A percentile compares a stretch with the other conserved stretches of the same genome.
phyloP scores from a whole-genome alignment of 2,113 vertebrate genomes.

The Zeus faber region DNA sequence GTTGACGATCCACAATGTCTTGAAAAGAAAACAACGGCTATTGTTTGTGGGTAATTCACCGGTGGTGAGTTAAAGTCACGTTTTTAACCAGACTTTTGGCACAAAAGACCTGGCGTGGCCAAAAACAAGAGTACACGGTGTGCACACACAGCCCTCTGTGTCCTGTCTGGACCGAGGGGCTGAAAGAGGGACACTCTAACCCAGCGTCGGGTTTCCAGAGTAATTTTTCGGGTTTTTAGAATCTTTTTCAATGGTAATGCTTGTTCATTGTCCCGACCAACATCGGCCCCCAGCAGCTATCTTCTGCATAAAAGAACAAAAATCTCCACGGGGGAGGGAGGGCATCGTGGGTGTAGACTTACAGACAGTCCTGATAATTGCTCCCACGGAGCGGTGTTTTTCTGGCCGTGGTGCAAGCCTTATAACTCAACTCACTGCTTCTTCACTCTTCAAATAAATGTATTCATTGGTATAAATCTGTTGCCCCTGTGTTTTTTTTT shows the following conservation, averaged over 20 bases:
- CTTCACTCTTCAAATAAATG: no score
- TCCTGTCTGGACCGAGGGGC: slow-evolving; percentile 9
- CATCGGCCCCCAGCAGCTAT: no score
- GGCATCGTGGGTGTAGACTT: background rate
- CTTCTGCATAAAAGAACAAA: slow-evolving; percentile 29
- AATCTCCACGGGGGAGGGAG: background rate
- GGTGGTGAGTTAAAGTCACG: background rate
- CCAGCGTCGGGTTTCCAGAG: slow-evolving; percentile 58
- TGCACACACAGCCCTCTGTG: slow-evolving; percentile 39
- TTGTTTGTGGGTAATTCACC: background rate
- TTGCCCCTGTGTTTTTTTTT: no score
- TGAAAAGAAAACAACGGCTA: background rate
- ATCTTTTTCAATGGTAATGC: slow-evolving; percentile 61
- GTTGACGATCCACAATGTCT: background rate
- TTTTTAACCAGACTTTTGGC: no score
- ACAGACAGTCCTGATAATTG: no score
- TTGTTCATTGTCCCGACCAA: slow-evolving; percentile 61
- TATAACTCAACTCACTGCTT: background rate
- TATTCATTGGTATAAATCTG: no score
- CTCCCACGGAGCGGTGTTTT: background rate
- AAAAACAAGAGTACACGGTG: background rate
- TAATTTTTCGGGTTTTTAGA: slow-evolving; percentile 48
- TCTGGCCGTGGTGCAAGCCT: background rate
- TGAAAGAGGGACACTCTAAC: slow-evolving; percentile 27
- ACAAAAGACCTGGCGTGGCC: no score